Evolutionary conservation across 2,113 vertebrate species (phyloP), one percentile per base, ranked within the genome.

Genomic region (Oncorhynchus nerka): DNA sequence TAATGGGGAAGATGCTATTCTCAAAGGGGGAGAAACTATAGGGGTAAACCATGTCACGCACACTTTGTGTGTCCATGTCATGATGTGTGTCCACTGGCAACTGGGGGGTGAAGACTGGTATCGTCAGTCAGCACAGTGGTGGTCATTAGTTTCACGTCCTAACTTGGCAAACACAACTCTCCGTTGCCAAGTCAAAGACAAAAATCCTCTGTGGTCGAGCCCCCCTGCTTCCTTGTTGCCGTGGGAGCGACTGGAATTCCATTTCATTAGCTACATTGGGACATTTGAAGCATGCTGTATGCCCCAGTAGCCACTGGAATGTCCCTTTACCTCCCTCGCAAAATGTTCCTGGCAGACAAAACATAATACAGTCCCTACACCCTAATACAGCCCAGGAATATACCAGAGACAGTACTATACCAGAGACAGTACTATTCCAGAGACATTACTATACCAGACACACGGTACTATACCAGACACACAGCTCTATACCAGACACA

Each of bases 241-340:
- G 90, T 92, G 92, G 92, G 92, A 93, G 92, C 84, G 20, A 77
- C 75, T 70, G 89, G 92, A 93, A 94, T 87, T 69, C 16, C n/a
- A 30, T 92, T 86, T 76, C 80, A 87, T 71, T 90, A 83, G 90
- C 88, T 84, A 84, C 85, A 75, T 76, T 57, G 73, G 68, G 86
- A 90, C 91, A 90, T 91, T 87, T 79, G 84, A 92, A 86, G 83
- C 88, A 91, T 81, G 88, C 88, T 74, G 89, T 81, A 85, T 5
- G 4, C 51, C 83, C 68, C 81, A 85, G 87, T 87, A 77, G 77
- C 55, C 75, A 55, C 1, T 84, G 88, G 81, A 92, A 92, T 92
- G 86, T 84, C 83, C 81, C 80, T 55, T 75, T 30, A 84, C 77
- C 77, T 75, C 76, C 76, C 76, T 32, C 62, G n/a, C 79, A 85